Evolutionary conservation across 1,140 invertebrate species (phyloP).

Genomic region (Melitaea cinxia): DNA sequence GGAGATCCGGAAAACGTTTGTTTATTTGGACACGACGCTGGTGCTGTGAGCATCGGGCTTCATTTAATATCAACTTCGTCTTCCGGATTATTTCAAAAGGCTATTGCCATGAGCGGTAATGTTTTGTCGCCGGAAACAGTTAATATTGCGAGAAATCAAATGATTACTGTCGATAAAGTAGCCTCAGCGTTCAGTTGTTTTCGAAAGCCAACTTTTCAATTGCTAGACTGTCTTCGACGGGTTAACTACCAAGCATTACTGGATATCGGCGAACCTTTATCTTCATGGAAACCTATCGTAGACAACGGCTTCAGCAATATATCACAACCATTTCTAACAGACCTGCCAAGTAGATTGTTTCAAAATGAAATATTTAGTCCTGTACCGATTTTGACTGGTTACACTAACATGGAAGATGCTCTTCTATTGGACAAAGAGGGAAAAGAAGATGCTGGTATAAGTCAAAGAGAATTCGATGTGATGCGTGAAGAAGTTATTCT

Average conservation of each 20-base stretch:
- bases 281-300: constrained; percentile 89
- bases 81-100: constrained; percentile 73
- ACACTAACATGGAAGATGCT: constrained; percentile 90
- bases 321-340: constrained; percentile 85
- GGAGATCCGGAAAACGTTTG: constrained; percentile 92
- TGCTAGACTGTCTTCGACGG: constrained; percentile 87
- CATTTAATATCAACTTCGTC: constrained; percentile 75
- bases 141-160: constrained; percentile 78
- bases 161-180: constrained; percentile 83
- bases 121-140: constrained; percentile 83
- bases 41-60: constrained; percentile 88
- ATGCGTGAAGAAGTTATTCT: constrained; percentile 84
- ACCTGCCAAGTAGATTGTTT: constrained; percentile 84
- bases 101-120: constrained; percentile 87
- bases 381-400: constrained; percentile 88
- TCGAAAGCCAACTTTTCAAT: constrained; percentile 82
- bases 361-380: constrained; percentile 83
- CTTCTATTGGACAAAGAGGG: constrained; percentile 83
- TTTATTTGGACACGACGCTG: constrained; percentile 93
- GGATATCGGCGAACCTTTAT: constrained; percentile 83
- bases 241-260: constrained; percentile 83
- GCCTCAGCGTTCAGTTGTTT: constrained; percentile 86
- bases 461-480: constrained; percentile 82
- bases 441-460: constrained; percentile 73
- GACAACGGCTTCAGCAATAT: constrained; percentile 87